Percentiles rank a stretch among this genome's conserved stretches.
Evolutionary conservation across 2,888 invertebrate species (phyloP).

Genomic region (Seladonia tumulorum): DNA sequence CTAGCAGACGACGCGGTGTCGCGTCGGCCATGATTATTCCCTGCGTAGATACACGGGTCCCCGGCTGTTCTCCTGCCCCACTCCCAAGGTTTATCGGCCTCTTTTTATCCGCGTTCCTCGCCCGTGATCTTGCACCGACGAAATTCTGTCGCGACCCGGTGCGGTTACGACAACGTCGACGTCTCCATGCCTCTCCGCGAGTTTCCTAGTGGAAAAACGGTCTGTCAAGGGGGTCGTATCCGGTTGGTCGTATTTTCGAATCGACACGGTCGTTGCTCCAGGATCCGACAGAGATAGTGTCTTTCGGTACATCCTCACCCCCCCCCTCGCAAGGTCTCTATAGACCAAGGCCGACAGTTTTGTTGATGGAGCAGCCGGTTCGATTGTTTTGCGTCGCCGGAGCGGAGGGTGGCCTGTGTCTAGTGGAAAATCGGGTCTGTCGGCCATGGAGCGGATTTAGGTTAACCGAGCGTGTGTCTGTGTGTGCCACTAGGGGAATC

Average conservation of each 20-base stretch:
- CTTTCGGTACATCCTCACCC: no score
- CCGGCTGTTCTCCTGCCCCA: background rate
- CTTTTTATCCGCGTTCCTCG: conserved; percentile 44
- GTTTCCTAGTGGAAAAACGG: background rate
- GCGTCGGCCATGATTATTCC: conserved; percentile 73
- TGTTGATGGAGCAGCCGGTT: background rate
- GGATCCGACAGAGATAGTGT: no score
- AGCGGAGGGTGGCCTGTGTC: background rate
- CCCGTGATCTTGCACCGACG: background rate
- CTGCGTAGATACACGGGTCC: conserved; percentile 53
- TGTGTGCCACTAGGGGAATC: background rate
- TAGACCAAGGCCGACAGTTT: background rate
- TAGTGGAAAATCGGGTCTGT: conserved; percentile 12
- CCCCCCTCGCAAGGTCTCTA: no score
- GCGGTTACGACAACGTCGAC: no score
- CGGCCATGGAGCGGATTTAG: conserved; percentile 5
- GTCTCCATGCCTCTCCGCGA: background rate
- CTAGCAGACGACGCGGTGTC: conserved; percentile 73
- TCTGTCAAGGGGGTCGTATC: background rate
- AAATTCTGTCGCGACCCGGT: background rate
- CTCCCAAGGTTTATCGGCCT: conserved; percentile 28
- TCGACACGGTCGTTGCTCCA: background rate
- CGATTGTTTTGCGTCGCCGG: background rate
- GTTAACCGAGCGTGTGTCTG: background rate
- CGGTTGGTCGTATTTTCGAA: background rate